Evolutionary conservation across 2,113 vertebrate species (phyloP).

Genomic region (Stegastes partitus): DNA sequence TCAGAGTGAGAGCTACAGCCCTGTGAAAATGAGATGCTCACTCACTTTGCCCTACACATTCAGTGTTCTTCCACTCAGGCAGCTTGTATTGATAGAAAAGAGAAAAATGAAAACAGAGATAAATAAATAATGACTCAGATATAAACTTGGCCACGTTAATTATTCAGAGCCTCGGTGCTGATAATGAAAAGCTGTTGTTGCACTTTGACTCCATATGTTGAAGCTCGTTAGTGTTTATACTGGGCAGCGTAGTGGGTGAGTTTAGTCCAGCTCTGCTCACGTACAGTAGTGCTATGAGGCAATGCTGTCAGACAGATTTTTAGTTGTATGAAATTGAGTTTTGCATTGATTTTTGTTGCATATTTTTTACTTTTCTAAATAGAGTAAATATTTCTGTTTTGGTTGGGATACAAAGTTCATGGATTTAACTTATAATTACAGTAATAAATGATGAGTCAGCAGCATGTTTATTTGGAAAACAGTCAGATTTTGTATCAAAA

Average conservation of each 20-base stretch:
- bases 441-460: not conserved
- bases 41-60: too few relatives aligned
- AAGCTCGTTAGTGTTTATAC: constrained; percentile 29
- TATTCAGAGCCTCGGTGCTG: constrained; percentile 39
- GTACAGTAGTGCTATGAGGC: not conserved
- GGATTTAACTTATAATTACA: not conserved
- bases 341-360: not conserved
- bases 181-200: constrained; percentile 39
- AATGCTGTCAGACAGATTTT: not conserved
- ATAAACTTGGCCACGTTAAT: constrained; percentile 30
- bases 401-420: not conserved
- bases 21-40: not conserved
- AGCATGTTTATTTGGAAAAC: too few relatives aligned
- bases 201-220: constrained; percentile 30
- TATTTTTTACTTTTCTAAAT: not conserved
- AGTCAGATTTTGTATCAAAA: too few relatives aligned
- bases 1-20: not conserved
- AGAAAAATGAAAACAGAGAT: constrained; percentile 16
- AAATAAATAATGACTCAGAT: constrained; percentile 36
- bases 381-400: not conserved
- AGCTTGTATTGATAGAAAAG: constrained; percentile 18
- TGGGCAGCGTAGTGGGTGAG: not conserved
- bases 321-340: not conserved
- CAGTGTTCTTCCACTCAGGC: not conserved
- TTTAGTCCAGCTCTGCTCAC: not conserved